phyloP scores from a whole-genome alignment of 2,113 vertebrate species.

The Erythrocercus mccallii region DNA sequence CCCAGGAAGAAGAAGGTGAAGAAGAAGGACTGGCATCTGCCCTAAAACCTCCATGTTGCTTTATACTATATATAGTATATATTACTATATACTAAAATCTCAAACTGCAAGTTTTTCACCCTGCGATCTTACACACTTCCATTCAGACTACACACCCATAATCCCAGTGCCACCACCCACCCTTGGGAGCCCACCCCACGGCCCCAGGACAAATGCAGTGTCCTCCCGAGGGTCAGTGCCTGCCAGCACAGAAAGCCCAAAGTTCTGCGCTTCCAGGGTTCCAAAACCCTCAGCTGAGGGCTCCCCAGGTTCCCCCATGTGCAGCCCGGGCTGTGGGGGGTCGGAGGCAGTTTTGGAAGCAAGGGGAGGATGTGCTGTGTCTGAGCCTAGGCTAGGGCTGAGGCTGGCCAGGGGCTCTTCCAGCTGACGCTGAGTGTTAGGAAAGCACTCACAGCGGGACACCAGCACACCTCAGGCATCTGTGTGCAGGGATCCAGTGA shows the following conservation, averaged over 20 bases:
- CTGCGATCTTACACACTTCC: no score
- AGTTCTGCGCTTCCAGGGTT: no score
- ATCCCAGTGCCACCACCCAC: no score
- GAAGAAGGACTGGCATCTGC: neutral
- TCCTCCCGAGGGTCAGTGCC: no score
- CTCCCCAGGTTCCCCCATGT: accelerated
- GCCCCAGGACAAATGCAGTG: no score
- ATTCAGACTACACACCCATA: no score
- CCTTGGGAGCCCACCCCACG: no score
- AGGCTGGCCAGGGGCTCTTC: neutral
- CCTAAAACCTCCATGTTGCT: neutral
- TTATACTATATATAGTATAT: no score
- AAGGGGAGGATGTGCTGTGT: accelerated
- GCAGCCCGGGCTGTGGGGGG: neutral
- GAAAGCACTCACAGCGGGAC: neutral
- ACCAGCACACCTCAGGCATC: neutral
- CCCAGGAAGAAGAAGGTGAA: neutral
- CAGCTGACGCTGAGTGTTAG: neutral
- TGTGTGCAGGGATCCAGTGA: neutral
- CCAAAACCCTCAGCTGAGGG: neutral
- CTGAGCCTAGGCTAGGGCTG: neutral
- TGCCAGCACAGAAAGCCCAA: no score
- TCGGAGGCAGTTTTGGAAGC: neutral
- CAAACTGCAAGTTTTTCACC: neutral
- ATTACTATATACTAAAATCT: neutral